Base-by-base conservation (phyloP, 2,113 vertebrate genomes). In the Pelodiscus sinensis region DNA sequence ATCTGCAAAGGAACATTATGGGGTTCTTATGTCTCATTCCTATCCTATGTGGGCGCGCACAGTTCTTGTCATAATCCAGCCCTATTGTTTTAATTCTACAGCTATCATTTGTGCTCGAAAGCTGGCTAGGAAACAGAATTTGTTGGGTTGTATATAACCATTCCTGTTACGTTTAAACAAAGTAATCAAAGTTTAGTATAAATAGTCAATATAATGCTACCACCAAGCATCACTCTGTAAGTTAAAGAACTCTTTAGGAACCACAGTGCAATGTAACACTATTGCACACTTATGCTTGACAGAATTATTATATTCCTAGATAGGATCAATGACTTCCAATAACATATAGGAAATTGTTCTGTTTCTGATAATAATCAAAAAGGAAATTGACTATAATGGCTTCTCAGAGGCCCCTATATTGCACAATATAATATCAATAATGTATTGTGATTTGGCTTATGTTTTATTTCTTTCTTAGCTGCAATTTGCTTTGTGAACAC, bases 401-500 rank as follows among this genome's bases (percentile, higher is more conserved):
- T 54, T 29, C 62, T 54, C 22, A 31, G 44, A 84, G 8, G 29
- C 8, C 14, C 62, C 29, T 16, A 57, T 57, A 38, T 80, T 24
- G 56, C 19, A 21, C 35, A 79, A 9, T 85, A 15, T 75, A 85
- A 50, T 56, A 31, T n/a, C 89, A 13, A 51, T 62, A 0, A 38
- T 71, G 8, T 79, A 73, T 55, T 8, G 71, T 85, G 25, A 4
- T 85, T 94, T 93, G 79, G 6, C 6, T 94, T 83, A 80, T 9
- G 8, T 82, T 84, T 92, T 84, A 16, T 84, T 81, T 57, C 24
- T 79, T 77, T 25, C 38, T 35, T n/a, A 84, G 81, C 60, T 97
- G 78, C 86, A 92, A 84, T 95, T 92, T 96, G 92, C 38, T 68
- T 85, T 60, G 5, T 79, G 89, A 96, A 94, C 88, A 81, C 82